Conservation (phyloP, 1,140 invertebrate genomes). For the Glomeris maerens region DNA sequence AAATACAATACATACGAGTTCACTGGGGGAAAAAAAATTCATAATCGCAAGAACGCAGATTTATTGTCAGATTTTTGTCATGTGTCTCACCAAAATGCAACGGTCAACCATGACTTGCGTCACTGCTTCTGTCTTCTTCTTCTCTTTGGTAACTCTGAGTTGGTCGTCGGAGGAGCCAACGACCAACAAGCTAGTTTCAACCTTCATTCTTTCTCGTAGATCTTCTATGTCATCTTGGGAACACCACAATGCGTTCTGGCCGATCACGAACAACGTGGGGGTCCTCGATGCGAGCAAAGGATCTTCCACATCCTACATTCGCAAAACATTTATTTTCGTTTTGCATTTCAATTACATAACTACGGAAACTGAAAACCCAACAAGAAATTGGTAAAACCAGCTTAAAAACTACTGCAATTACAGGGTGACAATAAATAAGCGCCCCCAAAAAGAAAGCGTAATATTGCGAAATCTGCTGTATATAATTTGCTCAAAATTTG, state of each 20-base stretch:
- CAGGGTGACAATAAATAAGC: background rate
- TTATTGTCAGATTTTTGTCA: constrained; percentile 2
- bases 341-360: no score
- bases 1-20: background rate
- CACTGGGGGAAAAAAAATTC: no score
- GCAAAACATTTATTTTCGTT: constrained; percentile 1
- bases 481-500: background rate
- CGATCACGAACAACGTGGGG: constrained; percentile 65
- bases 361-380: background rate
- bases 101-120: constrained; percentile 70
- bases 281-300: constrained; percentile 52
- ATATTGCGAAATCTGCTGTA: background rate
- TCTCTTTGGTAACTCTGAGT: constrained; percentile 51
- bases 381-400: background rate
- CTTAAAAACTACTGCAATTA: background rate
- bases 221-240: constrained; percentile 62
- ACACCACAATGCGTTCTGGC: constrained; percentile 48
- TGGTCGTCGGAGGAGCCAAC: constrained; percentile 69
- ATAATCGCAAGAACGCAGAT: background rate
- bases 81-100: constrained; percentile 44
- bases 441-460: background rate
- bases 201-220: constrained; percentile 53
- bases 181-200: constrained; percentile 59
- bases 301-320: constrained; percentile 51
- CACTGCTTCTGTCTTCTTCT: constrained; percentile 53